phyloP scores from a whole-genome alignment of 2,888 invertebrate species.

The Aphodius granarius region DNA sequence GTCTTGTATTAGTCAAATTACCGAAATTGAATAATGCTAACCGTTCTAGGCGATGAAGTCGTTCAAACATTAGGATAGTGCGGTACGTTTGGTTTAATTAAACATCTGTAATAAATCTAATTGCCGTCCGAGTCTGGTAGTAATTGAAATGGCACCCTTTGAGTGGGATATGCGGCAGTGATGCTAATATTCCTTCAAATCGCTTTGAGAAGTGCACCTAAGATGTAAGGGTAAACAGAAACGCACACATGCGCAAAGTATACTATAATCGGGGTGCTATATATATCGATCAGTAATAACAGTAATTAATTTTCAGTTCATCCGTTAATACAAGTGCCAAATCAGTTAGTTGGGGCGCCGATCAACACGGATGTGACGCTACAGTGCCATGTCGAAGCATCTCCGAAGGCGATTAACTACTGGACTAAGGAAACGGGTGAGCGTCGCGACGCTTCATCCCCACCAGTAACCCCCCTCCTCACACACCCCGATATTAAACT shows the following conservation, averaged over 20 bases:
- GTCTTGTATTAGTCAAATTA: no score
- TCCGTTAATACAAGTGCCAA: conserved; percentile 90
- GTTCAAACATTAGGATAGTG: no score
- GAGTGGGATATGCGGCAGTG: neutral
- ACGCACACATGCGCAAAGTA: neutral
- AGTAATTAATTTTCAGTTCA: conserved; percentile 67
- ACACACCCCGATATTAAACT: neutral
- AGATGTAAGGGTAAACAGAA: neutral
- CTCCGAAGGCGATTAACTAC: conserved; percentile 92
- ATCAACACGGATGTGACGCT: conserved; percentile 83
- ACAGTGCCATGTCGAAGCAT: conserved; percentile 86
- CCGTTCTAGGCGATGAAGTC: no score
- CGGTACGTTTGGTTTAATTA: conserved; percentile 14
- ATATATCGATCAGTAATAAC: conserved; percentile 32
- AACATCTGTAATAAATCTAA: conserved; percentile 14
- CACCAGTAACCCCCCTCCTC: neutral
- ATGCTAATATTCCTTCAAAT: conserved; percentile 11
- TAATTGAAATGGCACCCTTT: conserved; percentile 11
- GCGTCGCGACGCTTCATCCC: conserved; percentile 37
- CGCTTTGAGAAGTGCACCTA: conserved; percentile 12
- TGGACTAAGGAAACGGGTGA: conserved; percentile 90
- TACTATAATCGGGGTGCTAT: neutral
- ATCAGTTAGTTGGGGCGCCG: conserved; percentile 89
- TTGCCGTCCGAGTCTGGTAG: conserved; percentile 7
- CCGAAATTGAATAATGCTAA: no score